Evolutionary conservation across 2,797 vertebrate species (phyloP), one percentile per base, ranked within the genome.

Genomic region (Myotis vivesi): DNA sequence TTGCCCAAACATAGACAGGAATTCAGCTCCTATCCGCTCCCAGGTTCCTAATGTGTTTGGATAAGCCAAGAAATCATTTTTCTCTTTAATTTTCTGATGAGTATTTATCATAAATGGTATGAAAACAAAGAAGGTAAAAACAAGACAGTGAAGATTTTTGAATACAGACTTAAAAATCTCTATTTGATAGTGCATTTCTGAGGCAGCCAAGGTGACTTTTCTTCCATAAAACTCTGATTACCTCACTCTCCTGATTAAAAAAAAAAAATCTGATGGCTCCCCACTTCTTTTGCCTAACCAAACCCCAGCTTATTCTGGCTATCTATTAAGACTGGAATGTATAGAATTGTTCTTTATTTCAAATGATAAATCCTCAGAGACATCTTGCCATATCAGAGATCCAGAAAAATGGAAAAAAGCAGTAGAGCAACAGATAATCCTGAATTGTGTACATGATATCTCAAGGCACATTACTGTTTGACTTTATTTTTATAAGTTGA

Each of bases 61-160:
- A 77, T 69, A 86, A 91, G 85, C 25, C 76, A 59, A 82, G 30
- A 33, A 85, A 82, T 64, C 41, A 71, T 69, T 66, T 36, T 57
- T 20, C 8, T 75, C 55, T 69, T 9, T 8, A 38, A 15, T 33
- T 36, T 95, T 91, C 73, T 90, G 19, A 10, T 73, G 36, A 84
- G 19, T 44, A 53, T 83, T 71, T 71, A 69, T 62, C 23, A 72
- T 25, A 16, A 86, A 79, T 76, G 22, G 8, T 28, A 83, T 62
- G 38, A 77, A 94, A 93, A 92, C 4, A 91, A 94, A 81, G 36
- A 76, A 5, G 59, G 30, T 55, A 82, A 92, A 80, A 64, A n/a
- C 41, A 92, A 83, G 38, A 76, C 8, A 69, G 8, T 87, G 4
- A 80, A 75, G 33, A 10, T 36, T 55, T 55, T 51, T 36, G 66